Base-by-base conservation (phyloP, 2,797 vertebrate species). In the Adrianichthys oophorus region DNA sequence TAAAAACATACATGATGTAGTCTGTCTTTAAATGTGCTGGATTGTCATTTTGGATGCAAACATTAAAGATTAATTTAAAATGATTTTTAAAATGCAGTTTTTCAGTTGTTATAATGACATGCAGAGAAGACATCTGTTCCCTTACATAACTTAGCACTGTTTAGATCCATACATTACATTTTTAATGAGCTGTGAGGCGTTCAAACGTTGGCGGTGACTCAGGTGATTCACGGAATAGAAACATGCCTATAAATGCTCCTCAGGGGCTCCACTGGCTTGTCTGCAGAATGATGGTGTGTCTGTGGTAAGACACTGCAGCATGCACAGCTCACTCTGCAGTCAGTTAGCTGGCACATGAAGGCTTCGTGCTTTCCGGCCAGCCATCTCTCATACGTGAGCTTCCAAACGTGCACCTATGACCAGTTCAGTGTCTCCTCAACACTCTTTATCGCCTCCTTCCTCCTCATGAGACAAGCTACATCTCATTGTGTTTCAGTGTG, bases 351-450 rank as follows among this genome's bases (percentile, higher is more conserved):
- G 68, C 65, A 80, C 69, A 72, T 48, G 47, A 56, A 53, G 51
- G 55, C 48, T 71, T 55, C 43, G 56, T 48, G 44, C 60, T 48
- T 23, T 29, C 56, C 59, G 64, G 29, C 66, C 59, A 72, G 57
- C 68, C 41, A 71, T 74, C 53, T 60, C 42, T 48, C 54, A 48
- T 46, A 54, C 41, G 63, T 74, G 73, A 80, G 73, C 52, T 41
- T 63, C 41, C 48, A 48, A 32, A 32, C 44, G 47, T 41, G n/a
- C 63, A 58, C 62, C 23, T 42, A 14, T 54, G 24, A 63, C 37
- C 51, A 13, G 49, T 41, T 71, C 45, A 55, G 21, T 60, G 40
- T 29, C 53, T 56, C 41, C 40, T 18, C 49, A 43, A 19, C 67
- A 60, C 26, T 15, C 54, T 65, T 44, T 42, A 37, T 37, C 32